Conservation (phyloP, 2,888 invertebrate genomes). For the Melinaea menophilus region DNA sequence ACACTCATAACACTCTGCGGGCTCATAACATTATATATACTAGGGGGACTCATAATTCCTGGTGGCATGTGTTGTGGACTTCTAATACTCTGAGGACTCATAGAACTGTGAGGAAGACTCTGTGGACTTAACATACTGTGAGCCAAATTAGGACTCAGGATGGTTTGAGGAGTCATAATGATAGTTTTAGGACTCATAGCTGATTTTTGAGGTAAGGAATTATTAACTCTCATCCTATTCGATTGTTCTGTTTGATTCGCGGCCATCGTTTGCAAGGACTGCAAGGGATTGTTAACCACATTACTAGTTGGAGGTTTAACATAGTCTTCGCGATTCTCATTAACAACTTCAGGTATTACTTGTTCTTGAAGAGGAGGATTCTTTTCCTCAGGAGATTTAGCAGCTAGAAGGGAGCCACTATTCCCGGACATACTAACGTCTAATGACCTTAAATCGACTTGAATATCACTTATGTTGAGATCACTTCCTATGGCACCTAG, state of each 20-base stretch:
- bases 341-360: slow-evolving; percentile 60
- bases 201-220: slow-evolving; percentile 60
- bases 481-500: slow-evolving; percentile 78
- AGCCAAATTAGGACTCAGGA: slow-evolving; percentile 63
- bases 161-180: slow-evolving; percentile 62
- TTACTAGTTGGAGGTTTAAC: slow-evolving; percentile 49
- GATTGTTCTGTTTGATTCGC: slow-evolving; percentile 65
- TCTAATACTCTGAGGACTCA: slow-evolving; percentile 71
- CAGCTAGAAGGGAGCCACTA: slow-evolving; percentile 64
- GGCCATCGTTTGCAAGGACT: slow-evolving; percentile 67
- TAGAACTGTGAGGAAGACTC: slow-evolving; percentile 66
- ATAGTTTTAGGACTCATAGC: slow-evolving; percentile 60
- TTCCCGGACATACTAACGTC: slow-evolving; percentile 77
- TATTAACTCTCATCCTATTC: slow-evolving; percentile 56
- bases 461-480: slow-evolving; percentile 78
- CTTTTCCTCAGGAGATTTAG: slow-evolving; percentile 67
- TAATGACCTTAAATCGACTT: slow-evolving; percentile 76
- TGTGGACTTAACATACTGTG: slow-evolving; percentile 71
- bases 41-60: slow-evolving; percentile 68
- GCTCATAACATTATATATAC: slow-evolving; percentile 69
- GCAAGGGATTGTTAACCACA: slow-evolving; percentile 54
- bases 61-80: slow-evolving; percentile 63
- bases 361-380: slow-evolving; percentile 63
- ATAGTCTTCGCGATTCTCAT: slow-evolving; percentile 57
- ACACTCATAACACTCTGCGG: slow-evolving; percentile 73